Conservation (phyloP, 2,888 invertebrate species). For the Lobophora halterata region DNA sequence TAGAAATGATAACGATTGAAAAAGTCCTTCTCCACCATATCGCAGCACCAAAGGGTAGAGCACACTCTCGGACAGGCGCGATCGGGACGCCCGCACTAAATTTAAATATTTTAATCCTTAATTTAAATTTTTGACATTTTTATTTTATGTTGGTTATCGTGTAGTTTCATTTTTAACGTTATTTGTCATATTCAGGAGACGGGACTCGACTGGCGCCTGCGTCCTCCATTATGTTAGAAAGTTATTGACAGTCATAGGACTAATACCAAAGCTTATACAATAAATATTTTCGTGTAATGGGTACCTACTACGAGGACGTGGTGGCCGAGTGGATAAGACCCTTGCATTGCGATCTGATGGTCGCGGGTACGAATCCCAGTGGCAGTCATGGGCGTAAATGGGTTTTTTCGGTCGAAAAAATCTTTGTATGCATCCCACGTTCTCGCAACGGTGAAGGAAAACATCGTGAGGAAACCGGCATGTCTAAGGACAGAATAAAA, state of each 20-base stretch:
- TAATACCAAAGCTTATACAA: constrained; percentile 30
- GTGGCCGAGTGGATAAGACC: too few species aligned
- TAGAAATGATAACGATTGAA: too few species aligned
- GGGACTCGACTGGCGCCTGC: constrained; percentile 68
- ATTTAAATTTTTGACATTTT: constrained; percentile 82
- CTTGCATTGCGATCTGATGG: too few species aligned
- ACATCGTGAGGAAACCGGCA: too few species aligned
- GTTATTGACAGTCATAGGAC: constrained; percentile 45
- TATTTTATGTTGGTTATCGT: constrained; percentile 80
- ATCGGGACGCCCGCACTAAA: constrained; percentile 76
- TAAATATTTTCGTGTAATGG: too few species aligned
- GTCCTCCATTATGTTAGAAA: constrained; percentile 49
- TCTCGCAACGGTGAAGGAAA: too few species aligned
- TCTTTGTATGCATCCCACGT: too few species aligned
- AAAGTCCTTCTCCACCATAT: constrained; percentile 44
- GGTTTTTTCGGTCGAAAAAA: too few species aligned
- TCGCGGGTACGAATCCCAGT: too few species aligned
- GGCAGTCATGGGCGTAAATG: too few species aligned
- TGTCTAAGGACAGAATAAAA: too few species aligned
- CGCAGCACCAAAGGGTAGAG: constrained; percentile 16
- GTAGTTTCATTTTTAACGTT: constrained; percentile 79
- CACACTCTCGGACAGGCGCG: constrained; percentile 44
- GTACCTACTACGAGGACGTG: too few species aligned
- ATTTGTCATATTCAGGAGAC: constrained; percentile 78
- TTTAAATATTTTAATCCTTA: constrained; percentile 81